phyloP scores from a whole-genome alignment of 2,113 vertebrate species.

The Corythornis vintsioides region DNA sequence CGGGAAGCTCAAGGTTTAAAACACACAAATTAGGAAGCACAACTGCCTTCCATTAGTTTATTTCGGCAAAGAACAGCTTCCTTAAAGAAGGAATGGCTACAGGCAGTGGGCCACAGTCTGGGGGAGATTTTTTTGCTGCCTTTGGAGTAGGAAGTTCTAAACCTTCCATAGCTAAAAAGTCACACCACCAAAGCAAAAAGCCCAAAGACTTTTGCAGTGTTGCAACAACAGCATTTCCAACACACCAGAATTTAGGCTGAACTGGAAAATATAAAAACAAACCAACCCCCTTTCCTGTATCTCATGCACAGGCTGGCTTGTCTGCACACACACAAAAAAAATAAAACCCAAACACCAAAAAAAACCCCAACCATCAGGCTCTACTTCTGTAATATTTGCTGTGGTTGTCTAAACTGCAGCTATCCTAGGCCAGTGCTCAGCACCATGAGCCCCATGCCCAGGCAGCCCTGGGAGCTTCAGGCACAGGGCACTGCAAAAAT shows the following conservation, averaged over 20 bases:
- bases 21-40: background rate
- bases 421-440: background rate
- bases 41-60: background rate
- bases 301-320: fast-evolving
- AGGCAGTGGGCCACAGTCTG: fast-evolving
- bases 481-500: background rate
- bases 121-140: background rate
- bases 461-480: background rate
- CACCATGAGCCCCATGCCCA: background rate
- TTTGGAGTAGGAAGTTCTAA: background rate
- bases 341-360: background rate
- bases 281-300: background rate
- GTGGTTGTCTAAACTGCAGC: background rate
- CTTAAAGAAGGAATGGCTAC: background rate
- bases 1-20: background rate
- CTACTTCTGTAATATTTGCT: background rate
- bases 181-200: background rate
- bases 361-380: background rate
- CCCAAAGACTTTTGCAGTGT: background rate
- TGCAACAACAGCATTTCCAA: background rate
- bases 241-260: background rate
- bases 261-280: background rate
- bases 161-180: background rate
- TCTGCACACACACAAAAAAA: background rate
- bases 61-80: background rate